A percentile compares a stretch with the other conserved stretches of the same genome.
Evolutionary conservation across 2,888 invertebrate species (phyloP).

Genomic region (Philonicus albiceps): DNA sequence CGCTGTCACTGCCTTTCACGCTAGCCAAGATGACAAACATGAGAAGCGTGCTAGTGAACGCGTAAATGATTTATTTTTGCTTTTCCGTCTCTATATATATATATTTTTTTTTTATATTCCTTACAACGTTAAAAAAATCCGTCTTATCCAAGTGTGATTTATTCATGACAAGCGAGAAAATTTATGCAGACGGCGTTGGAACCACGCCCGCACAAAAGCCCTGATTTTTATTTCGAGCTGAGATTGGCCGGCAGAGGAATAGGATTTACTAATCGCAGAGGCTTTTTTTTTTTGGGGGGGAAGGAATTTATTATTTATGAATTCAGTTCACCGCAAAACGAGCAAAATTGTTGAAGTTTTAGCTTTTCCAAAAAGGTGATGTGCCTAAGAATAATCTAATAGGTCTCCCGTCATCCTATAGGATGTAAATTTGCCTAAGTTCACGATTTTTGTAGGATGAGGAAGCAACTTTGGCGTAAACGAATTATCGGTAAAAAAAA

Average conservation of each 20-base stretch:
- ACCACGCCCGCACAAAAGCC: neutral
- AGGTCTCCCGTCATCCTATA: neutral
- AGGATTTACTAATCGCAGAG: conserved; percentile 19
- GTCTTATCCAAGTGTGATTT: conserved; percentile 10
- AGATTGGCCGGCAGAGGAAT: neutral
- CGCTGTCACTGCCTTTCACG: neutral
- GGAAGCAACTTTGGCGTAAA: neutral
- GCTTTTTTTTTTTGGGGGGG: no score
- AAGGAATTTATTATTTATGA: conserved; percentile 5
- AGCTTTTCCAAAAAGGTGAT: neutral
- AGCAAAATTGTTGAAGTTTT: neutral
- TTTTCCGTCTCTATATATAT: neutral
- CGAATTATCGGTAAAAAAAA: neutral
- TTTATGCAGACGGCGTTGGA: conserved; percentile 1
- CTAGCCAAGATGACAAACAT: neutral
- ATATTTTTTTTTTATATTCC: neutral
- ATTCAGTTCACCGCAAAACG: neutral
- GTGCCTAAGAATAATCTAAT: neutral
- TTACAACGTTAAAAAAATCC: neutral
- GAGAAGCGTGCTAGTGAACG: neutral
- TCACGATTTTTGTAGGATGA: neutral
- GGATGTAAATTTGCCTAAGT: neutral
- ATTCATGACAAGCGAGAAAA: conserved; percentile 16
- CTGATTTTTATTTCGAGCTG: neutral
- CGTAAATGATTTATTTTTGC: conserved; percentile 10